Base-by-base conservation (phyloP, 2,888 invertebrate species). In the Alloscopus bannaensis region DNA sequence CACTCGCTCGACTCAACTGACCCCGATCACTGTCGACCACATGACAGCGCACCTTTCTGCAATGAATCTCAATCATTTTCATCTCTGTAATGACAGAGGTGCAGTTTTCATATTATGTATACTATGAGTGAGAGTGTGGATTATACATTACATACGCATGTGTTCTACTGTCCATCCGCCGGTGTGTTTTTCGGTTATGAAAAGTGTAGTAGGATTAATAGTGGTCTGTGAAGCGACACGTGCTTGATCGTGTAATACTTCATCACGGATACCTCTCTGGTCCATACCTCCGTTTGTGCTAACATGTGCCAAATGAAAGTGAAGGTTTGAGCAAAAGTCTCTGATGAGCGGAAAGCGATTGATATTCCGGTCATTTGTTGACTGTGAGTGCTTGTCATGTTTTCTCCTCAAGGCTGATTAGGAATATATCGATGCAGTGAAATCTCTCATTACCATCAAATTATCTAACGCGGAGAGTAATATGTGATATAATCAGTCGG, bases 1-100 rank as follows among this genome's bases (percentile, higher is more conserved):
- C 84, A 81, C 80, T 82, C 83, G 79, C 82, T 79, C 80, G 81
- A 84, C 82, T 81, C 81, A n/a, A 82, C 82, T 84, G 84, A 84
- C 84, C 82, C 84, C 84, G 84, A 82, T 84, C 84, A 84, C 60
- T 65, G 70, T 68, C 75, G 75, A 75, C 66, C 47, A 75, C 59
- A 75, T 59, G 75, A 75, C 66, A 65, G 50, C 66, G 72, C 47
- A 75, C 45, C 57, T 75, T 66, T 66, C 59, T 47, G 66, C 29
- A 55, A 36, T 57, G 26, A 59, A 20, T 59, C 59, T 26, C 26
- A 26, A 40, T n/a, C 18, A 24, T 29, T 52, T 28, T 24, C 40
- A 40, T 13, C 6, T n/a, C 20, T 42, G 26, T 18, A 62, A 50
- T 72, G 52, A 26, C 18, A n/a, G n/a, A n/a, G n/a, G n/a, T n/a